Conservation (phyloP, 1,140 invertebrate genomes). For the Drosophila tropicalis region DNA sequence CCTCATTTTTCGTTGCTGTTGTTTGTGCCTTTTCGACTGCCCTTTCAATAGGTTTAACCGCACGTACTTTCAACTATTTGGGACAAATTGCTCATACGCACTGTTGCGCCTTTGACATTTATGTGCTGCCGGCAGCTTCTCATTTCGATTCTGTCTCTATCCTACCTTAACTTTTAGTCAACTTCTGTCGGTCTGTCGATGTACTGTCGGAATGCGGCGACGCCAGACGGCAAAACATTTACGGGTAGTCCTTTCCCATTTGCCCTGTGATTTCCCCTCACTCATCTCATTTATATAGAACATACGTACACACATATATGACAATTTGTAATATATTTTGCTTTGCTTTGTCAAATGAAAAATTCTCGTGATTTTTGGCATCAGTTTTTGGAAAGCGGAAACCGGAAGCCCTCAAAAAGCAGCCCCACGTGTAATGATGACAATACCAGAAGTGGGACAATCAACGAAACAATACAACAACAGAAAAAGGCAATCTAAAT, state of each 20-base stretch:
- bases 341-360: slow-evolving; percentile 9
- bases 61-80: slow-evolving; percentile 21
- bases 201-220: slow-evolving; percentile 26
- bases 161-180: not conserved
- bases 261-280: not conserved
- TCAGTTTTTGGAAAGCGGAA: slow-evolving; percentile 13
- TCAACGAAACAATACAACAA: slow-evolving; percentile 5
- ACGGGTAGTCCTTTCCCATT: not conserved
- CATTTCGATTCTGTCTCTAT: not conserved
- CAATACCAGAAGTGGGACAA: slow-evolving; percentile 3
- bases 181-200: slow-evolving; percentile 8
- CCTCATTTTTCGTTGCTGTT: not conserved
- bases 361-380: slow-evolving; percentile 15
- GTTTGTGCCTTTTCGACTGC: not conserved
- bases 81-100: slow-evolving; percentile 43
- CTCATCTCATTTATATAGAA: not conserved
- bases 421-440: slow-evolving; percentile 3
- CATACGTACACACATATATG: not conserved
- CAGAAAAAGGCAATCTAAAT: slow-evolving; percentile 9
- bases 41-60: not conserved
- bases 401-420: slow-evolving; percentile 6
- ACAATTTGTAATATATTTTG: not conserved
- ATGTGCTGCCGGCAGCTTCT: slow-evolving; percentile 3
- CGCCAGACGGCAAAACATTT: not conserved
- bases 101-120: slow-evolving; percentile 25